A percentile compares a stretch with the other conserved stretches of the same genome.
Conservation (phyloP, 2,797 vertebrate genomes). For the Hippopotamyrus pictus region DNA sequence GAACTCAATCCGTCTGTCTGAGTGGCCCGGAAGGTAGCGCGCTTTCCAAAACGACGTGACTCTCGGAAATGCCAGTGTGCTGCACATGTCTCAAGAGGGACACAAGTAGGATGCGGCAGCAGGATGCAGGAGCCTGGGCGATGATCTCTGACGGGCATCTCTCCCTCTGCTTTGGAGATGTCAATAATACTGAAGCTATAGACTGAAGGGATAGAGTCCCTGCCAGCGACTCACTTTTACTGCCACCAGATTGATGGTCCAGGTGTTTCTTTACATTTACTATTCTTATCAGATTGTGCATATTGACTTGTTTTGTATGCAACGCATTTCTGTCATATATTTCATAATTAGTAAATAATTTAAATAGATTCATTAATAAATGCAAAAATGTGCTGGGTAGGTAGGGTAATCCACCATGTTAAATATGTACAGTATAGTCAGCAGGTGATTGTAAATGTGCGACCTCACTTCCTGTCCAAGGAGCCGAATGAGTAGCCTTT, state of each 20-base stretch:
- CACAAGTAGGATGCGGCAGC: not conserved
- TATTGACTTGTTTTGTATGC: not conserved
- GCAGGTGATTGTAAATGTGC: not conserved
- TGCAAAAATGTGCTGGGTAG: not conserved
- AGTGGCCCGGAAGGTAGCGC: not conserved
- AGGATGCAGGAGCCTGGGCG: not conserved
- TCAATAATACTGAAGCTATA: not conserved
- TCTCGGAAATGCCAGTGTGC: not conserved
- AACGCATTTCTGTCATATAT: not conserved
- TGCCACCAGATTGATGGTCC: not conserved
- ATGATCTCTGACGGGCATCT: not conserved
- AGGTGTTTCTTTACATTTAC: not conserved
- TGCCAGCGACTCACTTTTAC: not conserved
- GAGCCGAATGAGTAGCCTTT: not conserved
- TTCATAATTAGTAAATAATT: not conserved
- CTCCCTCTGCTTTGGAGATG: not conserved
- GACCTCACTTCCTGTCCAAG: not conserved
- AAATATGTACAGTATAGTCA: not conserved
- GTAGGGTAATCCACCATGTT: not conserved
- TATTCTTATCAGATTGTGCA: not conserved
- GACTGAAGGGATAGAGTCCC: not conserved
- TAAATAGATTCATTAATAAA: not conserved
- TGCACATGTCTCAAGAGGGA: not conserved
- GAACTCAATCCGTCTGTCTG: slow-evolving; percentile 7
- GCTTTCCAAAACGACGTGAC: not conserved